Conservation (phyloP, 1,140 invertebrate genomes). For the Polypedilum vanderplanki region DNA sequence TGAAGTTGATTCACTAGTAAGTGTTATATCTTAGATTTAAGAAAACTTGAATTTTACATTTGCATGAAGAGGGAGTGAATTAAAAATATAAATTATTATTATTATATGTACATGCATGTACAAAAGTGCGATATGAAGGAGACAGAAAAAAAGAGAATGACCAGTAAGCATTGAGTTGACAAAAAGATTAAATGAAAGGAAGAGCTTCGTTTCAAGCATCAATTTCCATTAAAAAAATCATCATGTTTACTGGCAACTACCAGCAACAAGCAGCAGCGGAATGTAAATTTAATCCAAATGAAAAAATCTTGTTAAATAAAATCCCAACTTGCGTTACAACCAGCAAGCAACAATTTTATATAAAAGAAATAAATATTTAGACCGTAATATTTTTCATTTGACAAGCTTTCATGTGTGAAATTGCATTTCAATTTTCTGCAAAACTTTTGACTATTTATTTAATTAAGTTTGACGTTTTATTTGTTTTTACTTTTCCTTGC, state of each 20-base stretch:
- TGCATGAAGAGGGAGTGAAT: neutral
- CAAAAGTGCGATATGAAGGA: neutral
- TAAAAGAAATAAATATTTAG: conserved; percentile 20
- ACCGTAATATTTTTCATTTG: conserved; percentile 13
- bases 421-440: conserved; percentile 10
- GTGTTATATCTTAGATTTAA: conserved; percentile 46
- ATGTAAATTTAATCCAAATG: too few relatives aligned
- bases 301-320: neutral
- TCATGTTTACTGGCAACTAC: too few relatives aligned
- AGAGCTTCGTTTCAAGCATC: too few relatives aligned
- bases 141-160: too few relatives aligned
- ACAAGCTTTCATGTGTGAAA: conserved; percentile 17
- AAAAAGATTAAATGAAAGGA: too few relatives aligned
- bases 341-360: conserved; percentile 11
- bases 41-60: conserved; percentile 7
- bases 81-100: neutral
- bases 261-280: too few relatives aligned
- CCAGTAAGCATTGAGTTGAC: too few relatives aligned
- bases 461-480: conserved; percentile 14
- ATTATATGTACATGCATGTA: neutral
- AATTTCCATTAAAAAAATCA: too few relatives aligned
- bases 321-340: neutral
- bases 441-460: conserved; percentile 12
- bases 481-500: neutral
- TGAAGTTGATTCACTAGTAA: conserved; percentile 96